These are phyloP conservation scores for Epistrophe eligans DNA, from an alignment of 2,888 invertebrate genomes.

Conservation along the genomic window DNA sequence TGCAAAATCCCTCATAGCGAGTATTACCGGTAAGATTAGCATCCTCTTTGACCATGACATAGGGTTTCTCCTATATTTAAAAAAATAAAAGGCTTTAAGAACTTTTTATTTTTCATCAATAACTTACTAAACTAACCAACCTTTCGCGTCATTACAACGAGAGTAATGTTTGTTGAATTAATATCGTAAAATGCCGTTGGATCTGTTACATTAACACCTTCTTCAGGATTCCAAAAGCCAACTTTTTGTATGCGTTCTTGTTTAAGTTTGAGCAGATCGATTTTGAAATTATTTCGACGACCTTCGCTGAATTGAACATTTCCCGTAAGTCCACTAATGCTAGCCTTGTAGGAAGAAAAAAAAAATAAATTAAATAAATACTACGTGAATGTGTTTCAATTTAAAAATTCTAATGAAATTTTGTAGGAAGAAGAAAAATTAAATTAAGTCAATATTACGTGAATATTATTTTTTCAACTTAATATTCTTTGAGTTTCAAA, in stretches of 20 bases:
- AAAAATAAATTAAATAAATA: background rate
- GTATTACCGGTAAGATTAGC: conserved; percentile 94
- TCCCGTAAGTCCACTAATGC: conserved; percentile 94
- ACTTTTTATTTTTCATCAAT: background rate
- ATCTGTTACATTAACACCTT: conserved; percentile 92
- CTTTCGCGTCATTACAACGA: conserved; percentile 95
- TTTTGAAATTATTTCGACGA: conserved; percentile 91
- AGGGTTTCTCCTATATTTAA: conserved; percentile 90
- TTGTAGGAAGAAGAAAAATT: too few species aligned
- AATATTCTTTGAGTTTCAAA: too few species aligned
- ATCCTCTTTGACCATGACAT: conserved; percentile 95
- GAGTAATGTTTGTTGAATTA: conserved; percentile 92
- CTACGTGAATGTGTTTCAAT: too few species aligned
- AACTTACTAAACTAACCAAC: conserved; percentile 83
- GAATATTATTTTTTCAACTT: too few species aligned
- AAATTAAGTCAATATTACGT: too few species aligned
- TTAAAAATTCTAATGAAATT: too few species aligned
- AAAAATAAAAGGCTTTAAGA: background rate
- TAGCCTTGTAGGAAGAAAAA: conserved; percentile 85
- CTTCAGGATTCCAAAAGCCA: conserved; percentile 91
- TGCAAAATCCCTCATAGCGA: conserved; percentile 95
- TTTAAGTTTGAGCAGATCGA: conserved; percentile 92
- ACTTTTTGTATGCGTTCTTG: conserved; percentile 92
- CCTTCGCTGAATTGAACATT: conserved; percentile 94
- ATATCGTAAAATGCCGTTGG: conserved; percentile 93